Base-by-base conservation (phyloP, 1,140 invertebrate species). In the Sweltsa coloradensis region DNA sequence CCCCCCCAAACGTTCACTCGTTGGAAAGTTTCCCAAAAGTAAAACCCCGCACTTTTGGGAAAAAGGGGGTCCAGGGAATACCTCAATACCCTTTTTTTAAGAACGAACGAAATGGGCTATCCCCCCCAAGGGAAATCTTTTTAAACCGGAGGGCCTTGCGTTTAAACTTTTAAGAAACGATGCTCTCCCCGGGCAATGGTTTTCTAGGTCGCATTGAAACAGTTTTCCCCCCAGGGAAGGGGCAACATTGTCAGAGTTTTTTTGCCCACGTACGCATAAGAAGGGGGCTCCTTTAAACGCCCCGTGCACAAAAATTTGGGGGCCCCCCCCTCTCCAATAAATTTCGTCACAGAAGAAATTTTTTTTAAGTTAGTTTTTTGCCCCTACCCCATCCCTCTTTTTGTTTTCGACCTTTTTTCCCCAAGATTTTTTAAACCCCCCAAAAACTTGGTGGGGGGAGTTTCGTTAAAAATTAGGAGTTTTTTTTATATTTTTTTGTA, bases 31-130 rank as follows among this genome's bases (percentile, higher is more conserved):
- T 31, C 21, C 64, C 3, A 50, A 59, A 41, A 46, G 52, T 39
- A 13, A 58, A 16, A 36, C 50, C 6, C 60, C 63, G 46, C 16
- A 51, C 31, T 62, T 66, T 47, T 64, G n/a, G n/a, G n/a, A n/a
- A n/a, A n/a, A 60, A 61, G 41, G 41, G 7, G 18, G 45, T 49
- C 52, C 31, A 22, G 39, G 7, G 59, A 65, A 25, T 63, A 64
- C 46, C 34, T 65, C 11, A 23, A 36, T 24, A 36, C 2, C 49
- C n/a, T n/a, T n/a, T n/a, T n/a, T 65, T 3, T 57, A 63, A 51
- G 37, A 26, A 11, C 31, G 56, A n/a, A 7, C 24, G 7, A 63
- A 63, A 45, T 60, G 58, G 57, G 36, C 42, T 9, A 45, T 19
- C 63, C 63, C n/a, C n/a, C n/a, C n/a, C n/a, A n/a, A n/a, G 49